Percentiles rank a stretch among this genome's conserved stretches.
Evolutionary conservation across 2,888 invertebrate species (phyloP).

Genomic region (Pandemis corylana): DNA sequence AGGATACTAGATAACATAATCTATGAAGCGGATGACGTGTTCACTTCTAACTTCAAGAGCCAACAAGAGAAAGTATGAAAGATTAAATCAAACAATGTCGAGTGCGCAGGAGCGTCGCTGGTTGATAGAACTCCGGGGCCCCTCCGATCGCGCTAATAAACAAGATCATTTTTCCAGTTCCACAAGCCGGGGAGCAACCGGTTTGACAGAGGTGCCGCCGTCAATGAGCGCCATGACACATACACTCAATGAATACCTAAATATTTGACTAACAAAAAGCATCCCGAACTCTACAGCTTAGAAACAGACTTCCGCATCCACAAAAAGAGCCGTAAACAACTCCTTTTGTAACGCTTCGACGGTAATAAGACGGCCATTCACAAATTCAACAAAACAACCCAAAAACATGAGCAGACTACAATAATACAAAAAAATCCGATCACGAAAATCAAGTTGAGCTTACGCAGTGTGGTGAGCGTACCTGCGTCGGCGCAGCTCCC

Average conservation of each 20-base stretch:
- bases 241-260: slow-evolving; percentile 54
- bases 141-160: slow-evolving; percentile 43
- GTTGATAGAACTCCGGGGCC: slow-evolving; percentile 21
- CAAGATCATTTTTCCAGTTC: slow-evolving; percentile 72
- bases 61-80: slow-evolving; percentile 38
- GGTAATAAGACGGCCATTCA: slow-evolving; percentile 68
- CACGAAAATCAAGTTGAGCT: slow-evolving; percentile 79
- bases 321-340: slow-evolving; percentile 58
- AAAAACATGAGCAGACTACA: slow-evolving; percentile 78
- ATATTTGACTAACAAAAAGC: slow-evolving; percentile 31
- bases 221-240: slow-evolving; percentile 66
- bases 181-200: slow-evolving; percentile 71
- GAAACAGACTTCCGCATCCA: slow-evolving; percentile 42
- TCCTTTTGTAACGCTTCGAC: slow-evolving; percentile 54
- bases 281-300: slow-evolving; percentile 2
- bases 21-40: slow-evolving; percentile 15
- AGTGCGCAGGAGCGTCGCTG: slow-evolving; percentile 31
- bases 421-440: slow-evolving; percentile 74
- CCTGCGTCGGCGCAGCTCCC: slow-evolving; percentile 67
- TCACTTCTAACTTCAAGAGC: slow-evolving; percentile 18
- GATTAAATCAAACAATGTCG: slow-evolving; percentile 35
- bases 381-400: slow-evolving; percentile 79
- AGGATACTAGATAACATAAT: slow-evolving; percentile 18
- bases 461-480: slow-evolving; percentile 74
- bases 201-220: slow-evolving; percentile 74